Conservation (phyloP, 2,113 vertebrate species). For the Sinocyclocheilus anshuiensis region DNA sequence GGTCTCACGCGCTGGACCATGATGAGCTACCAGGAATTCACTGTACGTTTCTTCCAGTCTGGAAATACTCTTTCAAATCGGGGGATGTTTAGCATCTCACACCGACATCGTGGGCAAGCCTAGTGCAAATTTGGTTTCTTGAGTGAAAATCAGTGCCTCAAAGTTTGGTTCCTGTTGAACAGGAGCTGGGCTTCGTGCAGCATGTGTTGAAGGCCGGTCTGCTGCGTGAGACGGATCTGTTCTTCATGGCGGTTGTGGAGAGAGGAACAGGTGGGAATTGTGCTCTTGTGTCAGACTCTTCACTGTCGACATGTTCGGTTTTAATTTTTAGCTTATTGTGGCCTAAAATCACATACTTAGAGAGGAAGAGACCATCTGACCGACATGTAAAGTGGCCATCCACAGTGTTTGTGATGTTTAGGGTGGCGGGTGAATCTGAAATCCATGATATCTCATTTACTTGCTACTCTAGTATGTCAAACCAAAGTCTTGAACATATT, state of each 20-base stretch:
- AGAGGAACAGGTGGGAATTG: slow-evolving; percentile 87
- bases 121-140: neutral
- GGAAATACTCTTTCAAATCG: neutral
- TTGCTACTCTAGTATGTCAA: neutral
- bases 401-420: neutral
- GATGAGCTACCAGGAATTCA: slow-evolving; percentile 84
- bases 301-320: neutral
- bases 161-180: neutral
- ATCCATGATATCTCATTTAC: neutral
- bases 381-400: neutral
- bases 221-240: slow-evolving; percentile 88
- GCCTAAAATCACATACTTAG: neutral
- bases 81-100: neutral
- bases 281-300: neutral
- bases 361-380: neutral
- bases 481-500: neutral
- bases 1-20: slow-evolving; percentile 87
- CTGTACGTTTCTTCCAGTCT: slow-evolving; percentile 68
- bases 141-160: neutral
- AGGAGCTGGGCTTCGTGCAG: slow-evolving; percentile 87
- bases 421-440: neutral
- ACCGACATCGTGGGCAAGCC: neutral
- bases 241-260: slow-evolving; percentile 88
- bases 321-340: neutral
- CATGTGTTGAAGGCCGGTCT: slow-evolving; percentile 85